Evolutionary conservation across 2,797 vertebrate species (phyloP), one percentile per base, ranked within the genome.

Genomic region (Tenualosa thibaudeaui): DNA sequence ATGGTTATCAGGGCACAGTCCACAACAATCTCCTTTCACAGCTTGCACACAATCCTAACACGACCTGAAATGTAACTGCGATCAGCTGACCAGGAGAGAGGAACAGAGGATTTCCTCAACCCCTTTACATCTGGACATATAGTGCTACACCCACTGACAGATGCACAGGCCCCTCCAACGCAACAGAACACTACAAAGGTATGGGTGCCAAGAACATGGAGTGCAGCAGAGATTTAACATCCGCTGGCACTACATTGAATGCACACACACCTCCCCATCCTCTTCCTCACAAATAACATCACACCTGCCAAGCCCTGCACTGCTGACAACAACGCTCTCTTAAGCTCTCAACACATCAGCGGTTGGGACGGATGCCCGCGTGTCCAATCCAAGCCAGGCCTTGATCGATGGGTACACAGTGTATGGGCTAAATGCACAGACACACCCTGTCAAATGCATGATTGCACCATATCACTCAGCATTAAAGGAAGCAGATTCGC

Each of bases 391-490:
- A 5, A 19, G 43, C 71, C 71, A 78, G 71, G 40, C 37, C 71
- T 17, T 78, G 71, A 78, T 43, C 7, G 40, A 78, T n/a, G 71
- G 46, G 71, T 46, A 46, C 71, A 43, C 71, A 22, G 71, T 46
- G 71, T 43, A 78, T 46, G 37, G 19, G 17, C 37, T 46, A 46
- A 78, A 78, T 43, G 68, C 3, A 75, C 68, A 75, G 68, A 75
- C 68, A 15, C 68, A 75, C 68, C 68, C 68, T 19, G 68, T 75
- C 31, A 1, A 75, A 40, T 17, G 37, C 68, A 40, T 17, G 68
- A 75, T 37, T 40, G 68, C 68, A 43, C 68, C 68, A 75, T 40
- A 75, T 75, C 68, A 75, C 13, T 75, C 68, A 75, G 68, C 37
- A 19, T 17, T 43, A 40, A 10, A 43, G 68, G 68, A 75, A 75